Evolutionary conservation across 2,888 invertebrate genomes (phyloP).

Genomic region (Chouioia cunea): DNA sequence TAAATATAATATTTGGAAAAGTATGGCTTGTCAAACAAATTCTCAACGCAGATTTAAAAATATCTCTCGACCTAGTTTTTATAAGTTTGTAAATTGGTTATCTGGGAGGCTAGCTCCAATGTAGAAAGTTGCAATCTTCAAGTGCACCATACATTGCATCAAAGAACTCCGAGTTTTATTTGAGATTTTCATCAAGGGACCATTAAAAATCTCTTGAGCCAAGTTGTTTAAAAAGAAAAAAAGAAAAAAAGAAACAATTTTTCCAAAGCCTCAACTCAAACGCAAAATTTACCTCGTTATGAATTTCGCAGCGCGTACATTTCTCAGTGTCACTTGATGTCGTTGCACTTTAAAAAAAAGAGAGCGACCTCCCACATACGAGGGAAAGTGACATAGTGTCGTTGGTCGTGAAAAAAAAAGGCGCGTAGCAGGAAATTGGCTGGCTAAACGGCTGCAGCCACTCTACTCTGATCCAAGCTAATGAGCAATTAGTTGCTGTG

Average conservation of each 20-base stretch:
- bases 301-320: too few species aligned
- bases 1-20: too few species aligned
- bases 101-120: not conserved
- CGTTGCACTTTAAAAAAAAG: not conserved
- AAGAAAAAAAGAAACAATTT: too few species aligned
- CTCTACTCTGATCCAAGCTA: slow-evolving; percentile 57
- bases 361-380: slow-evolving; percentile 2
- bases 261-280: too few species aligned
- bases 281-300: too few species aligned
- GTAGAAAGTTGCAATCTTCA: slow-evolving; percentile 1
- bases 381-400: too few species aligned
- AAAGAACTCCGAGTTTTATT: not conserved
- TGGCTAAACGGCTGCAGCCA: slow-evolving; percentile 39
- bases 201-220: too few species aligned
- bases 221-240: too few species aligned
- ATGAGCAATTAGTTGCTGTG: slow-evolving; percentile 59
- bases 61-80: slow-evolving; percentile 7
- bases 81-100: slow-evolving; percentile 2
- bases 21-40: too few species aligned
- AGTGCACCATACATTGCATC: not conserved
- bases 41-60: too few species aligned
- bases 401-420: not conserved
- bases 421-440: slow-evolving; percentile 18
- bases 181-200: not conserved
- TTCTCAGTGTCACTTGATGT: too few species aligned